Conservation (phyloP, 2,797 vertebrate genomes). For the Tapera naevia region DNA sequence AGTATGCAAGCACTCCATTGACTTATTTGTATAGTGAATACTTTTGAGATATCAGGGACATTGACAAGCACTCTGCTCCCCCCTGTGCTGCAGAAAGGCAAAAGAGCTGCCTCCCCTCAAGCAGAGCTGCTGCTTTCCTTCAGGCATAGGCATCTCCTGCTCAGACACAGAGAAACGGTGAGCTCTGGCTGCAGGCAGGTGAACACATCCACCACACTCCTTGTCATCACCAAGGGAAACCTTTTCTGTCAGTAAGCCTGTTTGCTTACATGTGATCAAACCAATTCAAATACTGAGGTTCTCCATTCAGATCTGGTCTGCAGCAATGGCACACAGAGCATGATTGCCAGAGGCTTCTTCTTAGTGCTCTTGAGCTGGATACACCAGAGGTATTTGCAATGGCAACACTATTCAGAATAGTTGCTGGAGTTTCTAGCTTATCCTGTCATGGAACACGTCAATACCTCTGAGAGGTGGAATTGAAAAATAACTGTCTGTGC, state of each 20-base stretch:
- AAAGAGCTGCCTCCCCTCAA: not conserved
- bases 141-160: not conserved
- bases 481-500: not conserved
- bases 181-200: not conserved
- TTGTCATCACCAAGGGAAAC: not conserved
- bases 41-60: not conserved
- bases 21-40: not conserved
- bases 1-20: not conserved
- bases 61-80: not conserved
- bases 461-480: not conserved
- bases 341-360: not conserved
- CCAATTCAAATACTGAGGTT: not conserved
- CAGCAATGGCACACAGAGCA: not conserved
- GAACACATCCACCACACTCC: not conserved
- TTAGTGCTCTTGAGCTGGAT: not conserved
- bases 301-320: not conserved
- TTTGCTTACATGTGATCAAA: not conserved
- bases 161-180: not conserved
- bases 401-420: not conserved
- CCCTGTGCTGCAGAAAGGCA: not conserved
- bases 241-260: not conserved
- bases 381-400: not conserved
- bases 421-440: not conserved
- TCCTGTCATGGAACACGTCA: not conserved
- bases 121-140: not conserved